phyloP scores from a whole-genome alignment of 64 coral and sea anemone genomes.

The Porites australiensis region DNA sequence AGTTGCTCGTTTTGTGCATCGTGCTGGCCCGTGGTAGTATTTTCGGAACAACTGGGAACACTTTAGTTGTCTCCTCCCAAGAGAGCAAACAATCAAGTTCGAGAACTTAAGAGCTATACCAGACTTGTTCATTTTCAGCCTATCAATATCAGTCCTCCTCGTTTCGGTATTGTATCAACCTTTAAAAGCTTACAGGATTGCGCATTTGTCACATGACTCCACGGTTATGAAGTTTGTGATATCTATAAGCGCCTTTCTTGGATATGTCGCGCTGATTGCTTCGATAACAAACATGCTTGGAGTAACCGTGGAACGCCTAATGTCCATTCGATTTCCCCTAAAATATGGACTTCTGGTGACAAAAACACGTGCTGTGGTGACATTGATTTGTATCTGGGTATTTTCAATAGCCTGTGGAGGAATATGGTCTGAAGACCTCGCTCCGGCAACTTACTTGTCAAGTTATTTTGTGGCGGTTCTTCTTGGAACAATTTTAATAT shows the following conservation, averaged over 20 bases:
- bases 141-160: constrained; percentile 11
- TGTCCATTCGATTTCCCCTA: constrained; percentile 37
- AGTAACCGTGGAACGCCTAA: constrained; percentile 28
- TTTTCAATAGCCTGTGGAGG: constrained; percentile 24
- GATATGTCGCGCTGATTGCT: constrained; percentile 31
- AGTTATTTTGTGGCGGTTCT: constrained; percentile 28
- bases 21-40: not conserved
- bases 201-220: not conserved
- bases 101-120: constrained; percentile 28
- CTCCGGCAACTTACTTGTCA: not conserved
- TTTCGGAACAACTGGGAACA: constrained; percentile 15
- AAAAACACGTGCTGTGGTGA: not conserved
- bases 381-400: constrained; percentile 9
- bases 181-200: constrained; percentile 24
- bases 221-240: not conserved
- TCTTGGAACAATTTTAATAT: constrained; percentile 20
- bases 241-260: constrained; percentile 1
- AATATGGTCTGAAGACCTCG: not conserved
- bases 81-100: constrained; percentile 39
- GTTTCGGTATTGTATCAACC: constrained; percentile 21
- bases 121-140: constrained; percentile 47
- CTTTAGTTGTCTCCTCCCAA: not conserved
- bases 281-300: constrained; percentile 46
- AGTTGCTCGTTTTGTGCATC: constrained; percentile 11
- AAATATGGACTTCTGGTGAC: constrained; percentile 23